phyloP scores from a whole-genome alignment of 2,113 vertebrate genomes.

The Excalfactoria chinensis region DNA sequence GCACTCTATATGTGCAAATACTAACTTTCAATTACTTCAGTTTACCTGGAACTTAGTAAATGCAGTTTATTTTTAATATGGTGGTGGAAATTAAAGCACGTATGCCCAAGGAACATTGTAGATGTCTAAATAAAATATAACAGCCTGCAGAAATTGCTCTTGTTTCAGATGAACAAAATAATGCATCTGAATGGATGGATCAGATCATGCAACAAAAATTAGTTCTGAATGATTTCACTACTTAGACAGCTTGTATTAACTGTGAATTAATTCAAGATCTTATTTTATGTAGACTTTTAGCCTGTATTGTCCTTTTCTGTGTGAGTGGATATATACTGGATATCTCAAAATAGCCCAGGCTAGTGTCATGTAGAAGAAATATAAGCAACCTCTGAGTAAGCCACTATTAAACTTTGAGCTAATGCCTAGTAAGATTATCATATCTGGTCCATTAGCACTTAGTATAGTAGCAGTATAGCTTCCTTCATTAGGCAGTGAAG shows the following conservation, averaged over 20 bases:
- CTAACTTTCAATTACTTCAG: neutral
- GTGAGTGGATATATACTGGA: neutral
- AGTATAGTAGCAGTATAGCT: too few relatives aligned
- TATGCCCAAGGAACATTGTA: neutral
- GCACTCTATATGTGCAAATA: too few relatives aligned
- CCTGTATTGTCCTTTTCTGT: neutral
- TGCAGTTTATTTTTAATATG: neutral
- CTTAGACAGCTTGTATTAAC: neutral
- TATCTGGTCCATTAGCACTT: neutral
- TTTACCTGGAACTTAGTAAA: neutral
- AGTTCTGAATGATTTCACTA: neutral
- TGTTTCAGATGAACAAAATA: neutral
- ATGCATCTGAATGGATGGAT: neutral
- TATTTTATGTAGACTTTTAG: neutral
- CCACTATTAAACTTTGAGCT: neutral
- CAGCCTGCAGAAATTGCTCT: neutral
- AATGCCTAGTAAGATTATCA: neutral
- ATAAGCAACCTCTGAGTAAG: neutral
- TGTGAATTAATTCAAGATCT: neutral
- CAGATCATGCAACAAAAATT: neutral
- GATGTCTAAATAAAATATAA: neutral
- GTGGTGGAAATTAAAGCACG: neutral
- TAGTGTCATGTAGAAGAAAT: neutral
- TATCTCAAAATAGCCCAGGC: neutral
- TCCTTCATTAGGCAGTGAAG: too few relatives aligned